Conservation (phyloP, 1,140 invertebrate species). For the Lasioglossum baleicum region DNA sequence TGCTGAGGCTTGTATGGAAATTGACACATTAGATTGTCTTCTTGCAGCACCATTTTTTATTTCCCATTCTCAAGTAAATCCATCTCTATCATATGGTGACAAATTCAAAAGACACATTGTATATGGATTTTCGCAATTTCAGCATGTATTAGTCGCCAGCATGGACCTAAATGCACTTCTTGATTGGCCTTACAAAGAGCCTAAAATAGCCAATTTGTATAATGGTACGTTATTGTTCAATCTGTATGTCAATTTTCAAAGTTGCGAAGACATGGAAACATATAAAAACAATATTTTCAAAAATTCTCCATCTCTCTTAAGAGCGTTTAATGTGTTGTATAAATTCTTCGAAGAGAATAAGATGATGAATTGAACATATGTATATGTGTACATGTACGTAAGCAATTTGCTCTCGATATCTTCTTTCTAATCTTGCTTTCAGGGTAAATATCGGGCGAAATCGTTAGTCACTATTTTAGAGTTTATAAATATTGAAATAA, state of each 20-base stretch:
- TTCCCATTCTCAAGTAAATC: constrained; percentile 83
- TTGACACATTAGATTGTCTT: constrained; percentile 82
- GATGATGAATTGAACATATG: too few relatives aligned
- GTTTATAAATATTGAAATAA: too few relatives aligned
- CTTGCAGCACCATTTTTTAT: constrained; percentile 82
- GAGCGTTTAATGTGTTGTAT: constrained; percentile 66
- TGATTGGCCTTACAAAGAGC: constrained; percentile 79
- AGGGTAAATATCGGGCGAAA: too few relatives aligned
- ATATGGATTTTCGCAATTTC: constrained; percentile 86
- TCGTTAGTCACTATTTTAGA: too few relatives aligned
- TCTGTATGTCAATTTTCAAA: constrained; percentile 82
- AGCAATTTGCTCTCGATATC: too few relatives aligned
- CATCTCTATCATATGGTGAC: constrained; percentile 68
- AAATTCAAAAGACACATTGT: constrained; percentile 82
- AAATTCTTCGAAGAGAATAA: too few relatives aligned
- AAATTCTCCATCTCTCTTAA: constrained; percentile 78
- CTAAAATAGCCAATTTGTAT: constrained; percentile 81
- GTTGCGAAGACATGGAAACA: constrained; percentile 77
- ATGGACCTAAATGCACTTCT: constrained; percentile 85
- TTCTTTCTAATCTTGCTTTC: too few relatives aligned
- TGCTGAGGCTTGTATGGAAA: constrained; percentile 50
- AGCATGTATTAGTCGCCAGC: constrained; percentile 83
- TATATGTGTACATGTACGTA: too few relatives aligned
- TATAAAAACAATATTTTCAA: constrained; percentile 79
- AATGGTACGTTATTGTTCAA: constrained; percentile 89